These are phyloP conservation scores for Suricata suricatta DNA, from an alignment of 2,113 vertebrate genomes.

Conservation along the genomic window DNA sequence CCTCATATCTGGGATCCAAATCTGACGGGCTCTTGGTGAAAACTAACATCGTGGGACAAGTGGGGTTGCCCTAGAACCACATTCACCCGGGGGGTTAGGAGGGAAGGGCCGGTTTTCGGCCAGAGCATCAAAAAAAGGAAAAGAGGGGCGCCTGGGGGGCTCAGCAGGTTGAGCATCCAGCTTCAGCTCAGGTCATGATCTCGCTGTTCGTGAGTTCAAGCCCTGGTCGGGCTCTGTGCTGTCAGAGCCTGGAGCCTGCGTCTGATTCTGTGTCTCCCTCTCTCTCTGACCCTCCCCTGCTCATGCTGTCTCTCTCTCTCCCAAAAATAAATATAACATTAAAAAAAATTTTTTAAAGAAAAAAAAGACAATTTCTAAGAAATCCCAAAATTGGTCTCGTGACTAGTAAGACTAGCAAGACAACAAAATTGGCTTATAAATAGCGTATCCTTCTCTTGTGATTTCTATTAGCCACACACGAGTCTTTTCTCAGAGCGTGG, in stretches of 20 bases:
- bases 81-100: background rate
- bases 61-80: background rate
- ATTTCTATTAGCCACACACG: background rate
- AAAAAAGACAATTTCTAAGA: background rate
- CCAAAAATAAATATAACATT: too few species aligned
- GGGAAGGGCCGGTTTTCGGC: background rate
- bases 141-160: background rate
- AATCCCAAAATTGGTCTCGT: background rate
- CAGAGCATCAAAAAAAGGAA: background rate
- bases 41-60: accelerated
- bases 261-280: too few species aligned
- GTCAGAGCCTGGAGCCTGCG: too few species aligned
- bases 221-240: too few species aligned
- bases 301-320: too few species aligned
- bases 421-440: background rate
- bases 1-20: background rate
- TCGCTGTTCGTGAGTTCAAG: too few species aligned
- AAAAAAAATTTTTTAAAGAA: background rate
- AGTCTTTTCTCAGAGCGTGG: background rate
- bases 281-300: too few species aligned
- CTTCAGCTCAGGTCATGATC: too few species aligned
- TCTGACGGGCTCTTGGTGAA: background rate
- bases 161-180: too few species aligned
- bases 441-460: background rate
- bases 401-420: background rate